These are phyloP conservation scores for Semibalanus balanoides DNA, from an alignment of 1,140 invertebrate species.

Conservation along the genomic window DNA sequence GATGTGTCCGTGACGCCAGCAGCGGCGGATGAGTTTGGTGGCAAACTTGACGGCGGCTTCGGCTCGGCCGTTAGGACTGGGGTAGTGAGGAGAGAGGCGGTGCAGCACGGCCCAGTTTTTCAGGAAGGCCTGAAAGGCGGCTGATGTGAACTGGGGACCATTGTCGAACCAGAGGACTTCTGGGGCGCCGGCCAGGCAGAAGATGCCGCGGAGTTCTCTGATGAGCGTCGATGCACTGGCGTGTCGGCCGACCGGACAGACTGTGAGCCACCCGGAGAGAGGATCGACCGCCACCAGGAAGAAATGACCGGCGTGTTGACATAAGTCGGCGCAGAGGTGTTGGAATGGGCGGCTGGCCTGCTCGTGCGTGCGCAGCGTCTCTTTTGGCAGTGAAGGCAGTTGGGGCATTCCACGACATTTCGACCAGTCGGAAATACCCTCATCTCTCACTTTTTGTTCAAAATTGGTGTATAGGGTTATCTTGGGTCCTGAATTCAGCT, in stretches of 20 bases:
- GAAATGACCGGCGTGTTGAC: not conserved
- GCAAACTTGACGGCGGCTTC: conserved; percentile 17
- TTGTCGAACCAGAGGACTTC: not conserved
- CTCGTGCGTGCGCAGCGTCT: not conserved
- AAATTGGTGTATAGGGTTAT: no score
- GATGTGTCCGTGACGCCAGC: not conserved
- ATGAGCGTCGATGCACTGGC: not conserved
- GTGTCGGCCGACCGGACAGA: not conserved
- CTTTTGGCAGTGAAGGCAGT: not conserved
- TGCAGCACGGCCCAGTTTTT: not conserved
- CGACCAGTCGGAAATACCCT: no score
- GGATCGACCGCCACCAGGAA: not conserved
- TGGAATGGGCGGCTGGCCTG: not conserved
- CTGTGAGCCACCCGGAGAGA: not conserved
- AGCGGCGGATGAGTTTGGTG: conserved; percentile 11
- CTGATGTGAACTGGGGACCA: not conserved
- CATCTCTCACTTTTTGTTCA: no score
- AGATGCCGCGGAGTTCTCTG: not conserved
- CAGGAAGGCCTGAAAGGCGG: not conserved
- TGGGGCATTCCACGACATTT: no score
- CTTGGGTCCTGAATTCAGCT: no score
- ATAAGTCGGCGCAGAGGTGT: not conserved
- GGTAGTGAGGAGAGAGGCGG: conserved; percentile 16
- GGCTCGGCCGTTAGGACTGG: conserved; percentile 18
- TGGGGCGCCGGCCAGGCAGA: not conserved